These are phyloP conservation scores for Trochalopteron elliotii DNA, from an alignment of 2,113 vertebrate species.

Conservation along the genomic window DNA sequence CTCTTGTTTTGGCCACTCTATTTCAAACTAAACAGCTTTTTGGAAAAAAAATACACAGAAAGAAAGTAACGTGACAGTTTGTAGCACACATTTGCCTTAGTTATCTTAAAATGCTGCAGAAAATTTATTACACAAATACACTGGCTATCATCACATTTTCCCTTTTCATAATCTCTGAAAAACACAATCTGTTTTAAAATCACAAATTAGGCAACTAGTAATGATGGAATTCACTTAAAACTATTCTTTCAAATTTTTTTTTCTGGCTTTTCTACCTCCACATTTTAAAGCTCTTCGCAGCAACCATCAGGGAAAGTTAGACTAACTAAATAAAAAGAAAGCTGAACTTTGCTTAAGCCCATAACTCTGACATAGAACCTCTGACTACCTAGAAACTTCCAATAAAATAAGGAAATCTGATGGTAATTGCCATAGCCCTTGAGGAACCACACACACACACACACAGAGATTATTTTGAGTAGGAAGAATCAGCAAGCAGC, in stretches of 20 bases:
- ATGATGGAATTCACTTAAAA: not conserved
- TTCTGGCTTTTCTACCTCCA: not conserved
- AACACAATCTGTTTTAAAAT: not conserved
- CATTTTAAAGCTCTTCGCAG: not conserved
- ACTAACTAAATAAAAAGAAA: not conserved
- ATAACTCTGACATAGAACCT: not conserved
- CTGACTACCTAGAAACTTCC: not conserved
- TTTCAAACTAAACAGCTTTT: not conserved
- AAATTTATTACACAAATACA: not conserved
- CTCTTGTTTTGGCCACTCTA: not conserved
- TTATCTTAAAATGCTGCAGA: not conserved
- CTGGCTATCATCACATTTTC: not conserved
- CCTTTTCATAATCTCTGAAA: not conserved
- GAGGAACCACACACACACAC: not conserved
- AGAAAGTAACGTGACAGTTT: not conserved
- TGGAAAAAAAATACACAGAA: not conserved
- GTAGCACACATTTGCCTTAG: not conserved
- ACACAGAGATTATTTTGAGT: not conserved
- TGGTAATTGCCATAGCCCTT: not conserved
- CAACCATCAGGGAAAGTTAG: not conserved
- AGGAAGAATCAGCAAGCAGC: not conserved
- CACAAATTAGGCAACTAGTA: not conserved
- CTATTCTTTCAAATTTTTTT: not conserved
- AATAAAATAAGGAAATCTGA: not conserved
- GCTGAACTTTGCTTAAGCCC: not conserved